Conservation (phyloP, 2,888 invertebrate genomes). For the Caenorhabditis sinica region DNA sequence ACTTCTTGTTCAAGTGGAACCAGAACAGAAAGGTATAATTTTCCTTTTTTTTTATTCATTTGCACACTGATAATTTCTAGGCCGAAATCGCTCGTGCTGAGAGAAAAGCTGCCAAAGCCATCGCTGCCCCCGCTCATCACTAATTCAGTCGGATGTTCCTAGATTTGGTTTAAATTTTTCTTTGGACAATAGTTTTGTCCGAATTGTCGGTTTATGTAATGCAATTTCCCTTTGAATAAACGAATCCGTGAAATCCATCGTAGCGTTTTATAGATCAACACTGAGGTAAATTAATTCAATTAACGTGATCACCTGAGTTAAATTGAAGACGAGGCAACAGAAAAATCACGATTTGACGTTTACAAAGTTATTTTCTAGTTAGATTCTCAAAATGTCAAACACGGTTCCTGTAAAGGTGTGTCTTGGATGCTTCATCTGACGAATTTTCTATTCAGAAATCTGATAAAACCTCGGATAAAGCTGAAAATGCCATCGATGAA, state of each 20-base stretch:
- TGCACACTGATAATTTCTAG: conserved; percentile 32
- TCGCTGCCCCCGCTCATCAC: conserved; percentile 61
- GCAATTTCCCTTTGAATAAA: conserved; percentile 50
- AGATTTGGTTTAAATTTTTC: conserved; percentile 46
- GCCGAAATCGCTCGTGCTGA: conserved; percentile 69
- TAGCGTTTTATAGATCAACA: not conserved
- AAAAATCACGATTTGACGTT: not conserved
- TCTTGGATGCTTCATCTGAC: too few species aligned
- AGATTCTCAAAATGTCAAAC: not conserved
- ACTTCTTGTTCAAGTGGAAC: conserved; percentile 80
- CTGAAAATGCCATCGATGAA: conserved; percentile 26
- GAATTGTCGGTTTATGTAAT: conserved; percentile 57
- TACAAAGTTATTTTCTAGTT: not conserved
- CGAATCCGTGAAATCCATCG: conserved; percentile 1
- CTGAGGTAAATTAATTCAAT: too few species aligned
- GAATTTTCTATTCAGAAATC: too few species aligned
- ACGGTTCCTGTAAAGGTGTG: conserved; percentile 3
- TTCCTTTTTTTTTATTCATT: not conserved
- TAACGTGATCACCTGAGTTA: not conserved
- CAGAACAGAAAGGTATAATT: conserved; percentile 73
- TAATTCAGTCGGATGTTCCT: conserved; percentile 51
- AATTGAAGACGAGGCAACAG: too few species aligned
- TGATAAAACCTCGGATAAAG: conserved; percentile 36
- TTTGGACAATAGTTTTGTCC: conserved; percentile 49
- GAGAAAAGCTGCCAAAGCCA: conserved; percentile 62